Evolutionary conservation across 2,888 invertebrate genomes (phyloP), one percentile per base, ranked within the genome.

Genomic region (Temnothorax ravouxi): DNA sequence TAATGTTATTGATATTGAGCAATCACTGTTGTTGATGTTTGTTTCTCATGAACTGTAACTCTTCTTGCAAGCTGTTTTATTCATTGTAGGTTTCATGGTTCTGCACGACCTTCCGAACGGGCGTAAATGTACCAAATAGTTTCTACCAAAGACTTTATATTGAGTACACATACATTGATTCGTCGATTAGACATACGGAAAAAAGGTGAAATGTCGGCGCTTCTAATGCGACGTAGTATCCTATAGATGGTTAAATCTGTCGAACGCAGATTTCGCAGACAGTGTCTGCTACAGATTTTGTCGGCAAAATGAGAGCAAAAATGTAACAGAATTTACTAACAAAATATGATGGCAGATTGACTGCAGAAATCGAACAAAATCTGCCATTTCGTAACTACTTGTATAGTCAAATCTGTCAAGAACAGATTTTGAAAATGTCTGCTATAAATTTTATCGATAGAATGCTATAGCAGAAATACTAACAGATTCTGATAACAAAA

Each of bases 11-110:
- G 91, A 93, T 93, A 92, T 91, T 91, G 92, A 92, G 87, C 89
- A 91, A 93, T 93, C 92, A 92, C 91, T 92, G 92, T 92, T 93
- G 92, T 93, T 93, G 90, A 93, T 91, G 92, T 93, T 93, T 93
- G 92, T 93, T 93, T 92, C 90, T 92, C 88, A 88, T 90, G 86
- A 90, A 91, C 84, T 59, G n/a, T 79, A 72, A 91, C 84, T 89
- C 89, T 82, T 75, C 75, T 67, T 77, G 88, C 90, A 91, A 92
- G 84, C 89, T 92, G 86, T 92, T 91, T 91, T 90, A 90, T 91
- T 92, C 88, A 89, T 92, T 89, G 88, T 92, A 91, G 44, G 84
- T 80, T 90, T 85, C 88, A 86, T 88, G 84, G 84, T 89, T 87
- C 88, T 91, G 88, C 85, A 90, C 56, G 89, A 91, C 83, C 87